These are phyloP conservation scores for Drosophila falleni DNA, from an alignment of 2,888 invertebrate species.

Conservation along the genomic window DNA sequence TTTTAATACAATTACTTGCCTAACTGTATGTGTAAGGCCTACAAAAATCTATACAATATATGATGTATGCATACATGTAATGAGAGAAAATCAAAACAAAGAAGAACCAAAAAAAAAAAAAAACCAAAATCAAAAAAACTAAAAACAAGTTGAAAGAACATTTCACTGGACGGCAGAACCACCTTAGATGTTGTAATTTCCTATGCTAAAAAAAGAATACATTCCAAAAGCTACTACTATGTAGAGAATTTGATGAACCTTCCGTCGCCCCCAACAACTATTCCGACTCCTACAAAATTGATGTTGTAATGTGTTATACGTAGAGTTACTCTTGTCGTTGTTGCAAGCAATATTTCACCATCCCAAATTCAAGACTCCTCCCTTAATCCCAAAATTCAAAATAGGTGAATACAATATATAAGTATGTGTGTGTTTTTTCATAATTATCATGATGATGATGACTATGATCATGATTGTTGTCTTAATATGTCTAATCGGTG, in stretches of 20 bases:
- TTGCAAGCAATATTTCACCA: conserved; percentile 21
- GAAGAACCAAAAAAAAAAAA: conserved; percentile 21
- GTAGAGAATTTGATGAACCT: conserved; percentile 44
- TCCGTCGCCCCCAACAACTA: not conserved
- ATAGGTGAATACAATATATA: conserved; percentile 66
- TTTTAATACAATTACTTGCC: not conserved
- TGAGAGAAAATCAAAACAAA: conserved; percentile 49
- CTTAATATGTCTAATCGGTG: conserved; percentile 24
- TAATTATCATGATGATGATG: conserved; percentile 38
- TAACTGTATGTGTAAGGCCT: conserved; percentile 6
- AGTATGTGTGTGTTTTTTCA: conserved; percentile 61
- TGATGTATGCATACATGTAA: conserved; percentile 52
- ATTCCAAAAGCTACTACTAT: conserved; percentile 37
- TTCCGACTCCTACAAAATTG: conserved; percentile 50
- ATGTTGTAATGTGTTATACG: conserved; percentile 65
- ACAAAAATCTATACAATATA: conserved; percentile 36
- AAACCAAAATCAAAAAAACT: conserved; percentile 31
- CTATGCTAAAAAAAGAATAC: conserved; percentile 50
- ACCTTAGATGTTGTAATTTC: conserved; percentile 85
- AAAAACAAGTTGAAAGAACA: conserved; percentile 71
- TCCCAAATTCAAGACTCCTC: not conserved
- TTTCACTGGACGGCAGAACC: conserved; percentile 84
- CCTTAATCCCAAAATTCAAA: conserved; percentile 6
- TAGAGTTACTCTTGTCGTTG: conserved; percentile 38
- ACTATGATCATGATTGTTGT: conserved; percentile 19